Base-by-base conservation (phyloP, 2,888 invertebrate genomes). In the Sympetrum striolatum region DNA sequence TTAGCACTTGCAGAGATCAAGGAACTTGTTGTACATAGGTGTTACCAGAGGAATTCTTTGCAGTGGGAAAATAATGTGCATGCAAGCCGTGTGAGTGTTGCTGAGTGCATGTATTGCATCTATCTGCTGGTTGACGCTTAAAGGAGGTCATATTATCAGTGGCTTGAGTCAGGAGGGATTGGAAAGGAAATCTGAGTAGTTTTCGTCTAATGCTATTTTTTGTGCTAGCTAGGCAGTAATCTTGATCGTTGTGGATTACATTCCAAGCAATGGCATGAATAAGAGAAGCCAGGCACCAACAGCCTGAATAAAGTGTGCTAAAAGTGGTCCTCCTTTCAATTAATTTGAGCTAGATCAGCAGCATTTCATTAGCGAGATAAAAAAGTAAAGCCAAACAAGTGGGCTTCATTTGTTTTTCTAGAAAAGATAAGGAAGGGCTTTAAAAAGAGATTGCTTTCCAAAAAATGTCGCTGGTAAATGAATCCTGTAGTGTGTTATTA, bases 401-500 rank as follows among this genome's bases (percentile, higher is more conserved):
- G 86, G 86, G 60, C 60, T 86, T 86, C 35, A 37, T 86, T 86
- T 60, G 37, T 82, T 37, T 35, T 82, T 60, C 37, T 37, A 60
- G 37, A 22, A 86, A 37, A 37, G 64, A 37, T 60, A 60, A 86
- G 58, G 58, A 22, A 64, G 60, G 35, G 86, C 58, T 37, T 60
- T 86, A 60, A 64, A 48, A 60, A 60, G 86, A 86, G 60, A 60
- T 86, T 60, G 60, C 60, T 86, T 86, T 60, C 35, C n/a, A 86
- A 86, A 86, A 60, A 60, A 73, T 31, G 73, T 73, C 73, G 73
- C 73, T 73, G 73, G 60, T 86, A 86, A 86, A 60, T 86, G 86
- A 86, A 86, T 86, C 86, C 86, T 86, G 86, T 86, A 86, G 86
- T 86, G 60, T 86, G 86, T 86, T 86, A 48, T 60, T 37, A 86